Evolutionary conservation across 64 coral and sea anemone genomes (phyloP), one percentile per base, ranked within the genome.

Genomic region (Anthopleura sola): DNA sequence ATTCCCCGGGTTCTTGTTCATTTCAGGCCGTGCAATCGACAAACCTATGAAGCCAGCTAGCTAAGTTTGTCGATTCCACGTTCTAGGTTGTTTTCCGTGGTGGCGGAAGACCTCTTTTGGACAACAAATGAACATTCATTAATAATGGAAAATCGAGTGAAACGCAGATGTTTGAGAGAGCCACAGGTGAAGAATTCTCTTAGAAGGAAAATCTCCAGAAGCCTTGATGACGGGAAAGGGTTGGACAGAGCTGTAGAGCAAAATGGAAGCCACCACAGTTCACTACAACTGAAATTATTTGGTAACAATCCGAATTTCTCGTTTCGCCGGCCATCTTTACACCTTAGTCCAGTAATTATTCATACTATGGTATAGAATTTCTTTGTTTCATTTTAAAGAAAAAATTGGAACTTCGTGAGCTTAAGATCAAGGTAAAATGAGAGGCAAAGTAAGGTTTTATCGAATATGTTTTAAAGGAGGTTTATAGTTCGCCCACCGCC

Each of bases 81-180:
- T 44, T 79, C 18, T 79, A 37, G 16, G 19, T 38, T 79, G 10
- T 18, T 48, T 38, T 23, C 37, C 36, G 76, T 79, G 76, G 36
- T 79, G 76, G 76, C 76, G 76, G 37, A 79, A 79, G 76, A 79
- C 44, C 76, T 79, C 76, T 79, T 75, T 86, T 68, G 86, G 83
- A 93, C 86, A 93, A 93, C 91, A 93, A 93, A 93, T 93, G 91
- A 93, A 93, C 91, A 93, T 89, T 93, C 91, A 93, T 93, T 89
- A 93, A 93, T 93, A 93, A 93, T 93, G 86, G 82, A 93, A 93
- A 89, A 89, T 93, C 91, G 89, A 39, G 53, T 78, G 62, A 77
- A 91, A 91, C 89, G 89, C 89, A 91, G 89, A 91, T 91, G 89
- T 91, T 91, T 86, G 84, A 37, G 54, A 47, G 68, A 85, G 89